These are phyloP conservation scores for Sebastes minor DNA, from an alignment of 2,797 vertebrate genomes.

Conservation along the genomic window DNA sequence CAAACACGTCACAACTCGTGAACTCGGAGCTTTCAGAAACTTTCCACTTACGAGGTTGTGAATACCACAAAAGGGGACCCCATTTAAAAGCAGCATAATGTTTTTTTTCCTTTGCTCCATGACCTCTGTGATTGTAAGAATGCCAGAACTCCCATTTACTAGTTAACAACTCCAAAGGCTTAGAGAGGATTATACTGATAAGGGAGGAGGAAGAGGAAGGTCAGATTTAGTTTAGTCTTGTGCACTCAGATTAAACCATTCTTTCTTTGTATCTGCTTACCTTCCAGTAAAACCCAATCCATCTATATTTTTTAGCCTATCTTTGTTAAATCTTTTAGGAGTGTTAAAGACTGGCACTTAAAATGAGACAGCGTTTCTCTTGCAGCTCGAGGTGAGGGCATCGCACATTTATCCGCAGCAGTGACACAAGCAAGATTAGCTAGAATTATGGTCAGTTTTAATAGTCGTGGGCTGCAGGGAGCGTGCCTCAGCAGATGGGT, in stretches of 20 bases:
- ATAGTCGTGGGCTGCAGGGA: constrained; percentile 40
- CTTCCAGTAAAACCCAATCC: background rate
- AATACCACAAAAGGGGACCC: too few relatives aligned
- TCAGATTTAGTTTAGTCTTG: background rate
- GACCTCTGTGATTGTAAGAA: constrained; percentile 12
- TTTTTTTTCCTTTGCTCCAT: constrained; percentile 2
- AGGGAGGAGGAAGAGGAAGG: background rate
- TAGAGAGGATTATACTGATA: background rate
- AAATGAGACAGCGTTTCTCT: constrained; percentile 57
- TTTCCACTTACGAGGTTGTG: too few relatives aligned
- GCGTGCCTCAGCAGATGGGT: constrained; percentile 40
- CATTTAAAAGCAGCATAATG: too few relatives aligned
- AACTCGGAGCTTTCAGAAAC: too few relatives aligned
- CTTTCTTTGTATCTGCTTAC: background rate
- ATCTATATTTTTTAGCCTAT: constrained; percentile 3
- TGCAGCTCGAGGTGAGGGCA: constrained; percentile 49
- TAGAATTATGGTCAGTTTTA: constrained; percentile 69
- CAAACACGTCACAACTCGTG: too few relatives aligned
- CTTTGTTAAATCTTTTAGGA: constrained; percentile 26
- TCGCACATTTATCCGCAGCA: constrained; percentile 54
- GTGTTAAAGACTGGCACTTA: constrained; percentile 26
- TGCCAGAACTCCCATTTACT: background rate
- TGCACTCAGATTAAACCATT: background rate
- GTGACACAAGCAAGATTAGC: constrained; percentile 74
- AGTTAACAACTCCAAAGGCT: constrained; percentile 1